Evolutionary conservation across 1,140 invertebrate genomes (phyloP).

Genomic region (Anoplolepis gracilipes): DNA sequence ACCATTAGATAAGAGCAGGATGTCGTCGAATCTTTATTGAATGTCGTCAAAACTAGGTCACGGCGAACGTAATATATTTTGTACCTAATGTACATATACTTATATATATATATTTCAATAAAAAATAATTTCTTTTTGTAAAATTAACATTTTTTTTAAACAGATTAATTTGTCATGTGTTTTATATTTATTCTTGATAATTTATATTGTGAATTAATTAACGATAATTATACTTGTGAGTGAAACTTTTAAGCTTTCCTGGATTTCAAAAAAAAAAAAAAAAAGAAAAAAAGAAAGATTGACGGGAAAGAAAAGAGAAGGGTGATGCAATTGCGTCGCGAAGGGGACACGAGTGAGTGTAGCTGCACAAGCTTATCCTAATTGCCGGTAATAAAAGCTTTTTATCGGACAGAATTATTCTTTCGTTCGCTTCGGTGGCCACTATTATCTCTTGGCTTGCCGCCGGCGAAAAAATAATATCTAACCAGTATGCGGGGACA

Average conservation of each 20-base stretch:
- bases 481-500: conserved; percentile 65
- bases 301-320: conserved; percentile 12
- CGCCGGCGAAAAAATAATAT: conserved; percentile 75
- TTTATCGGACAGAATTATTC: conserved; percentile 79
- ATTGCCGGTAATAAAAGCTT: conserved; percentile 78
- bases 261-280: not conserved
- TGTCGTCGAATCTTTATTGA: not conserved
- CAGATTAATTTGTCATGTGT: not conserved
- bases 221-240: too few species aligned
- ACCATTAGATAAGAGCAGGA: not conserved
- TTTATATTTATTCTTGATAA: not conserved
- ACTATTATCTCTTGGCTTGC: conserved; percentile 71
- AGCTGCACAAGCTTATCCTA: conserved; percentile 73
- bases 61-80: too few species aligned
- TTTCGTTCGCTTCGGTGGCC: conserved; percentile 73
- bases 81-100: too few species aligned
- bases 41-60: too few species aligned
- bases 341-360: not conserved
- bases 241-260: not conserved
- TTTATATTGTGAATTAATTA: not conserved
- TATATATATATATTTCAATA: not conserved
- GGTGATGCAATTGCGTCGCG: not conserved
- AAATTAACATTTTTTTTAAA: not conserved
- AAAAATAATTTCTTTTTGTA: not conserved
- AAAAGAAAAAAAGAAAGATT: not conserved